Evolutionary conservation across 92 coral and sea anemone genomes (phyloP).

Genomic region (Anthopleura xanthogrammica): DNA sequence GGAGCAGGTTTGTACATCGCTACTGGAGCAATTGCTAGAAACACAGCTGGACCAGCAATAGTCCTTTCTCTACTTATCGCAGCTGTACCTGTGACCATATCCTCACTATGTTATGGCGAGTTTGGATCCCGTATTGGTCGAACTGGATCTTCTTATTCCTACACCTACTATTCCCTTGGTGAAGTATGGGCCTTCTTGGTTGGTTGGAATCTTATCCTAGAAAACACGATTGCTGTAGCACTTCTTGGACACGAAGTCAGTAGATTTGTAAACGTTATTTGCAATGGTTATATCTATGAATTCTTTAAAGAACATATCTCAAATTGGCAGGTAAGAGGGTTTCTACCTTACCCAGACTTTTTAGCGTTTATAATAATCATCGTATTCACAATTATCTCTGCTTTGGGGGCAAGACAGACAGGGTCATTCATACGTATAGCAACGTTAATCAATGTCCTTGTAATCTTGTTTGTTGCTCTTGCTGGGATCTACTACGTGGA

Average conservation of each 20-base stretch:
- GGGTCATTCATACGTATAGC: slow-evolving; percentile 70
- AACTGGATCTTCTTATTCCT: slow-evolving; percentile 80
- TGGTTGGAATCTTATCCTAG: slow-evolving; percentile 81
- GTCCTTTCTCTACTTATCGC: slow-evolving; percentile 72
- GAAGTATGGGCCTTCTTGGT: slow-evolving; percentile 87
- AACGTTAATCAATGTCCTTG: slow-evolving; percentile 58
- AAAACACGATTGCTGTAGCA: slow-evolving; percentile 70
- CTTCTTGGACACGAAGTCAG: slow-evolving; percentile 71
- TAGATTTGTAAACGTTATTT: slow-evolving; percentile 56
- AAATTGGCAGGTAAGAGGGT: slow-evolving; percentile 57
- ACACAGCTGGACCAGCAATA: slow-evolving; percentile 88
- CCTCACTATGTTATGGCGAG: slow-evolving; percentile 83
- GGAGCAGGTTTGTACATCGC: slow-evolving; percentile 88
- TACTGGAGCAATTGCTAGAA: slow-evolving; percentile 81
- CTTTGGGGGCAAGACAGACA: slow-evolving; percentile 62
- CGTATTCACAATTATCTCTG: slow-evolving; percentile 46
- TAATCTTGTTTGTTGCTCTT: slow-evolving; percentile 56
- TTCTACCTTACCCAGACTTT: slow-evolving; percentile 66
- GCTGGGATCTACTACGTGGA: slow-evolving; percentile 76
- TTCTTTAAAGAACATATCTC: slow-evolving; percentile 54
- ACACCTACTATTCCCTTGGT: slow-evolving; percentile 72
- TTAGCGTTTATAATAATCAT: slow-evolving; percentile 53
- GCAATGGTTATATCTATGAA: slow-evolving; percentile 48
- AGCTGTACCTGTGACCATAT: slow-evolving; percentile 72
- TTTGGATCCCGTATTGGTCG: slow-evolving; percentile 71